phyloP scores from a whole-genome alignment of 2,797 vertebrate species.

The Amazonetta brasiliensis region DNA sequence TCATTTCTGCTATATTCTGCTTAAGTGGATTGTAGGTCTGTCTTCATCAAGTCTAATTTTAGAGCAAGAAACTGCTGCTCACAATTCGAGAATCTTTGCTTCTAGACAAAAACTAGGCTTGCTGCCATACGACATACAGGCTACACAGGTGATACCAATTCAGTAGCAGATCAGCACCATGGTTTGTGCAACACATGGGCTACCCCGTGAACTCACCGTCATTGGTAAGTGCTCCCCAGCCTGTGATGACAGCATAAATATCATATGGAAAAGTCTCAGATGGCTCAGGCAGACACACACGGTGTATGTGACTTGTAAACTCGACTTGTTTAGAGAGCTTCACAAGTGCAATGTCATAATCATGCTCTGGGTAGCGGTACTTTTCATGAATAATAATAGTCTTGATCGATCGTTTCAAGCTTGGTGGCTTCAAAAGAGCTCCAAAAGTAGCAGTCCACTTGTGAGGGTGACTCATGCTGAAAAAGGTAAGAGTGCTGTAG shows the following conservation, averaged over 20 bases:
- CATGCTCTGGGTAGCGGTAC: conserved; percentile 67
- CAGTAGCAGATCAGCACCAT: background rate
- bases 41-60: background rate
- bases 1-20: background rate
- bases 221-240: conserved; percentile 77
- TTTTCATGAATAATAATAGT: conserved; percentile 78
- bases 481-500: conserved; percentile 18
- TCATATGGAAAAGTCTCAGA: conserved; percentile 68
- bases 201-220: conserved; percentile 63
- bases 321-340: conserved; percentile 74
- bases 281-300: conserved; percentile 77
- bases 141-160: background rate
- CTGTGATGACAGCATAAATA: conserved; percentile 74
- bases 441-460: conserved; percentile 81
- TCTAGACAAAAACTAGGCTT: background rate
- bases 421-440: conserved; percentile 73
- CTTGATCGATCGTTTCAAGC: conserved; percentile 57
- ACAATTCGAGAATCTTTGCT: background rate
- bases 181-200: background rate
- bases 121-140: background rate
- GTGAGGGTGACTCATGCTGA: conserved; percentile 72
- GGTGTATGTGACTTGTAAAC: conserved; percentile 68
- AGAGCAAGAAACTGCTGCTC: background rate
- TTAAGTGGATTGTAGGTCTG: background rate
- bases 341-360: conserved; percentile 81